These are phyloP conservation scores for Coelinius sp. DNA, from an alignment of 2,888 invertebrate species.

Conservation along the genomic window DNA sequence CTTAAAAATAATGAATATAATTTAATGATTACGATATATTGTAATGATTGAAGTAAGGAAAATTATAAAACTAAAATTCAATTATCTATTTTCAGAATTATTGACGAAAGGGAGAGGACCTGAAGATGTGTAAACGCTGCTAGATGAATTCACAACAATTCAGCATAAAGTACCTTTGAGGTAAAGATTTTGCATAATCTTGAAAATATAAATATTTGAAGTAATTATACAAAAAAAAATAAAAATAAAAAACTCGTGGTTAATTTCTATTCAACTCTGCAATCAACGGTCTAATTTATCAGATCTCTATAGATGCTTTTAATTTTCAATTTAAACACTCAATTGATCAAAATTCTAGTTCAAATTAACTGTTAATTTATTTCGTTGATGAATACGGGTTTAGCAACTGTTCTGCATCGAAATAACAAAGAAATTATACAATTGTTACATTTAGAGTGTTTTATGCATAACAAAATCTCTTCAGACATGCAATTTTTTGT, in stretches of 20 bases:
- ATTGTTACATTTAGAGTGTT: slow-evolving; percentile 58
- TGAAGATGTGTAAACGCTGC: slow-evolving; percentile 46
- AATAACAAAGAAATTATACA: slow-evolving; percentile 29
- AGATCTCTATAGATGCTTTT: slow-evolving; percentile 28
- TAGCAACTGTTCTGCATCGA: slow-evolving; percentile 21
- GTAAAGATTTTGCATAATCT: slow-evolving; percentile 69
- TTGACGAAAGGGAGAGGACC: slow-evolving; percentile 42
- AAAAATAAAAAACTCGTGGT: not conserved
- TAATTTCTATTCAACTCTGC: not conserved
- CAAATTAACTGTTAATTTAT: not conserved
- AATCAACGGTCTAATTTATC: not conserved
- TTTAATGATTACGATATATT: slow-evolving; percentile 15
- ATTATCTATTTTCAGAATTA: slow-evolving; percentile 67
- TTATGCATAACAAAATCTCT: slow-evolving; percentile 46
- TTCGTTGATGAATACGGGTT: not conserved
- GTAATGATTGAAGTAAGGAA: slow-evolving; percentile 9
- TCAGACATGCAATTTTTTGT: slow-evolving; percentile 43
- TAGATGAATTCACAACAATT: slow-evolving; percentile 53
- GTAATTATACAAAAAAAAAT: not conserved
- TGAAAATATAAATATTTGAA: slow-evolving; percentile 41
- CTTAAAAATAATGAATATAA: slow-evolving; percentile 34
- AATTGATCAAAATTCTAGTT: slow-evolving; percentile 33
- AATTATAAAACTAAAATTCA: slow-evolving; percentile 35
- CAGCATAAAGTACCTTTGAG: slow-evolving; percentile 67
- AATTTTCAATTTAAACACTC: slow-evolving; percentile 29